These are phyloP conservation scores for Crotalus helleri DNA, from an alignment of 2,113 vertebrate species.

Conservation along the genomic window DNA sequence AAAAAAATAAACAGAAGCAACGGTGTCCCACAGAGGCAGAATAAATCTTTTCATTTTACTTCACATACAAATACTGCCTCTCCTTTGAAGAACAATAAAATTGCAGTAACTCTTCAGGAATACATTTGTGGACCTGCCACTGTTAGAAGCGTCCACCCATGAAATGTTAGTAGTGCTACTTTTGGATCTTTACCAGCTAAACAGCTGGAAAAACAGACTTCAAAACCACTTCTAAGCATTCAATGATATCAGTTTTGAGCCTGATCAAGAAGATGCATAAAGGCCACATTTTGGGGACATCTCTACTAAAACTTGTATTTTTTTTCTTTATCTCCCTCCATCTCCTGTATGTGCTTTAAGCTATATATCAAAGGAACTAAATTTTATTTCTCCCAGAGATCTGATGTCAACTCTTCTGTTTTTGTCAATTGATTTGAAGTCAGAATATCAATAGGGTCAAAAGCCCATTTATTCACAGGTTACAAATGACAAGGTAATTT, in stretches of 20 bases:
- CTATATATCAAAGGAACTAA: not conserved
- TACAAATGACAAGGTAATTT: not conserved
- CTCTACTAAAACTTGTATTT: not conserved
- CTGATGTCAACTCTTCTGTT: not conserved
- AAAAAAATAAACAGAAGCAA: not conserved
- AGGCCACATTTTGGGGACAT: not conserved
- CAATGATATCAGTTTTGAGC: accelerated
- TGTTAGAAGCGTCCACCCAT: not conserved
- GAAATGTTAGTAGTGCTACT: not conserved
- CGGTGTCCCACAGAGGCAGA: not conserved
- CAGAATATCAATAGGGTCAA: not conserved
- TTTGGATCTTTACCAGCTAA: not conserved
- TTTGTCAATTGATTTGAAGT: not conserved
- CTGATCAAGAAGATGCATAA: conserved; percentile 24
- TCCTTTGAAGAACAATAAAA: not conserved
- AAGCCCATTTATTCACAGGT: not conserved
- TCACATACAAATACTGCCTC: not conserved
- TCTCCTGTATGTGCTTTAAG: not conserved
- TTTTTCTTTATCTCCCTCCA: too few relatives aligned
- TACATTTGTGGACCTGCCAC: not conserved
- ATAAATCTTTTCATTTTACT: not conserved
- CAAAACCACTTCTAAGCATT: not conserved
- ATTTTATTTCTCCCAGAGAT: conserved; percentile 21
- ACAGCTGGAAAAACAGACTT: not conserved
- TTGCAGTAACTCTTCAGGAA: not conserved